Base-by-base conservation (phyloP, 2,888 invertebrate species). In the Trisateles emortualis region DNA sequence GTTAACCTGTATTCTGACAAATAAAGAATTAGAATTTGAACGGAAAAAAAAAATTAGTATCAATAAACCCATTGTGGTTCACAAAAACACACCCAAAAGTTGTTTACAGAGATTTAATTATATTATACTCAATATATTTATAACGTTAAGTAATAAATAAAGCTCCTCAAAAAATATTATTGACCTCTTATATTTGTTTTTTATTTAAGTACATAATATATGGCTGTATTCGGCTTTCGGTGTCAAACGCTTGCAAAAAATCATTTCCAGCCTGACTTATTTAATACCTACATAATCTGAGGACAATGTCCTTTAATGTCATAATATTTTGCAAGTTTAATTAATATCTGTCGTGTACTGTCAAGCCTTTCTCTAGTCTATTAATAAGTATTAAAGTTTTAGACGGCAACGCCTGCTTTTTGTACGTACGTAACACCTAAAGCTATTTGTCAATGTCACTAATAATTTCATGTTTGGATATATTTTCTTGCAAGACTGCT, bases 371-470 rank as follows among this genome's bases (percentile, higher is more conserved):
- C 69, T 57, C 38, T 49, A 35, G 30, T 45, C 45, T 39, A 49
- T 49, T 47, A 49, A 33, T 68, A 19, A 35, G 19, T 6, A 42
- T 38, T 9, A 36, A 14, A 33, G 17, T 26, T 22, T 39, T 6
- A 26, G 26, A 6, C n/a, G n/a, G 4, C 13, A 22, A 19, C 16
- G n/a, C 32, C 13, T 3, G 24, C 19, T 50, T 38, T 26, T 55
- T 52, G 11, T 24, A 17, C n/a, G 43, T 29, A 26, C 26, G 41
- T 24, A 47, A 47, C 13, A 11, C 39, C 47, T 44, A 32, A 16
- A 35, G 6, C 5, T 30, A 65, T 69, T 45, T 6, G 26, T 65
- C 67, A 69, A 50, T 36, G 67, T 65, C 62, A 33, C 8, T n/a
- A 26, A 29, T 38, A 26, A 29, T 36, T 42, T 30, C 30, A n/a